phyloP scores from a whole-genome alignment of 2,113 vertebrate genomes.

The Hemiscyllium ocellatum region DNA sequence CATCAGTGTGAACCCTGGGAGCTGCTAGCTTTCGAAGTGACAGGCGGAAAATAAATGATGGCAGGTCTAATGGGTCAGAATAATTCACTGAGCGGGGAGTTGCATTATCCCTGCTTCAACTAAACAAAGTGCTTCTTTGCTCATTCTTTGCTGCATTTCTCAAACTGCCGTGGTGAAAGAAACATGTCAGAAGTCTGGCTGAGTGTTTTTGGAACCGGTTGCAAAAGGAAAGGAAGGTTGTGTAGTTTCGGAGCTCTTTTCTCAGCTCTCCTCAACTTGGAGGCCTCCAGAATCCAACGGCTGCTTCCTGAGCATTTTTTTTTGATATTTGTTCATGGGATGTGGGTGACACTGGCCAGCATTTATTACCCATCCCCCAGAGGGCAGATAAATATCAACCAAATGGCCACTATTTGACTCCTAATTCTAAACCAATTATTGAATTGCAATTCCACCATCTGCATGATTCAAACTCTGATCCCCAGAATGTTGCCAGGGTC shows the following conservation, averaged over 20 bases:
- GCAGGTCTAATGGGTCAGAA: not conserved
- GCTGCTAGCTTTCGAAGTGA: not conserved
- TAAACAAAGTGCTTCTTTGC: not conserved
- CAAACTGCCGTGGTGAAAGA: not conserved
- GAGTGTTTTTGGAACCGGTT: no score
- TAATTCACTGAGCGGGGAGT: not conserved
- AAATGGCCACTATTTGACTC: no score
- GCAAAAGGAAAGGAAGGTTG: not conserved
- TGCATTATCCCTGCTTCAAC: not conserved
- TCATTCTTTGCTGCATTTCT: not conserved
- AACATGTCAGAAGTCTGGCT: not conserved
- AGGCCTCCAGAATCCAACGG: not conserved
- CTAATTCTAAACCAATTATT: no score
- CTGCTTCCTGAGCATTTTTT: not conserved
- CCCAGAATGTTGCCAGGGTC: no score
- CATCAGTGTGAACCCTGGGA: not conserved
- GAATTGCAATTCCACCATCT: no score
- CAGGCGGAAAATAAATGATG: not conserved
- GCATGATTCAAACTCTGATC: no score
- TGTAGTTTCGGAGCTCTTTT: not conserved
- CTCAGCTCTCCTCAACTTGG: not conserved
- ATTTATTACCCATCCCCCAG: no score
- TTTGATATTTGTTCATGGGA: no score
- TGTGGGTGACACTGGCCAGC: no score
- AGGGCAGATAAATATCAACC: no score